Evolutionary conservation across 1,140 invertebrate genomes (phyloP), one percentile per base, ranked within the genome.

Genomic region (Diprion similis): DNA sequence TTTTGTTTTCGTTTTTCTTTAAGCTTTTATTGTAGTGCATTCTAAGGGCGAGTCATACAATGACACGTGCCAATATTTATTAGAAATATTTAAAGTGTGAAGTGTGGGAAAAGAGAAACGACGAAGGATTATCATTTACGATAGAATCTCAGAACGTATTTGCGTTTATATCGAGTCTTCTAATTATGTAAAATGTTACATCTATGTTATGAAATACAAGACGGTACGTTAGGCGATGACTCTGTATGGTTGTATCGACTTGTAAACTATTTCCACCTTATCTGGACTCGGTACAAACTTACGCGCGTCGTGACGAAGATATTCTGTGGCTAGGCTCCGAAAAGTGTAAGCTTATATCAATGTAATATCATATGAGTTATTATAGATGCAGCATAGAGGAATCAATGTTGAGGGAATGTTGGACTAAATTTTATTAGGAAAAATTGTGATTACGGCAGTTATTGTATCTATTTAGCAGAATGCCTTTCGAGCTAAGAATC

Each of bases 351-450:
- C 19, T 66, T 66, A 48, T 72, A 75, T 67, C 66, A 73, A 68
- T 75, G 73, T 70, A 72, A 80, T 80, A 77, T 76, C 77, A 76
- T 73, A 76, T 77, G 71, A 77, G 76, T 72, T 80, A 78, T 75
- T 77, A n/a, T n/a, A 59, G 51, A 59, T 17, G 9, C 51, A 59
- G 51, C 51, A 59, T 17, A 59, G 51, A 17, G 6, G 51, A 59
- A 59, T 59, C 51, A 59, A 59, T 59, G 51, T 37, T 8, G 51
- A 59, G n/a, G n/a, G 51, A 59, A 59, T 13, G n/a, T 15, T 59
- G n/a, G n/a, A 37, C 2, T 37, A 37, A 37, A 37, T 37, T 37
- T 37, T 37, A 37, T 6, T 37, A 37, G 24, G 24, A 37, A 37
- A 37, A 37, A 37, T 37, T 37, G 24, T 37, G 6, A 37, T 13